Base-by-base conservation (phyloP, 2,113 vertebrate genomes). In the Herpailurus yagouaroundi region DNA sequence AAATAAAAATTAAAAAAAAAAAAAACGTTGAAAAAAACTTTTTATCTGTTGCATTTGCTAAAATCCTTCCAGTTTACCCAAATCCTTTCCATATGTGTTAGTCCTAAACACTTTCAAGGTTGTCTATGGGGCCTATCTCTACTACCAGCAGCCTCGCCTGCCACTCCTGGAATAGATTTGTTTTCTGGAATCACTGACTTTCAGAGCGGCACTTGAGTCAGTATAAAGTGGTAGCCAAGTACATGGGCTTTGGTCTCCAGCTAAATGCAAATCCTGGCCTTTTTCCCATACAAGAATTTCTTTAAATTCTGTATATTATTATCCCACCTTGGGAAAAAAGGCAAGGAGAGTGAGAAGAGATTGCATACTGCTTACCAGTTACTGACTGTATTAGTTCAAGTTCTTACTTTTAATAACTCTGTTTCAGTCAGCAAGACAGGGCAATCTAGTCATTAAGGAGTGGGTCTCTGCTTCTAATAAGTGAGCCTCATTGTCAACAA, bases 151-250 rank as follows among this genome's bases (percentile, higher is more conserved):
- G 73, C 18, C 5, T 64, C 10, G n/a, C 50, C 7, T 88, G 33
- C n/a, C 80, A 25, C 16, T 93, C 33, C 1, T 45, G n/a, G 18
- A 33, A 38, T 55, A 15, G 19, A 80, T 33, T 73, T 89, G 29
- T 93, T 66, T 91, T 64, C 63, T 27, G 29, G 79, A 97, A 57
- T 89, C 63, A 55, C 69, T 93, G 85, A 77, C n/a, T 77, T 68
- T 64, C 66, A 68, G 29, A 76, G 36, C 14, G 81, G 55, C 29
- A 80, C 33, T 90, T 25, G 89, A n/a, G 81, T 68, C 33, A 63
- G 5, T 48, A 45, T 50, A 91, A 76, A 21, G 25, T 21, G 74
- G 45, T 36, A 41, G 16, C 48, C 64, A 50, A 74, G 31, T 19
- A 50, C 16, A n/a, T 52, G 64, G n/a, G 14, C 25, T 89, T 94